These are phyloP conservation scores for Sminthurinus aureus DNA, from an alignment of 2,888 invertebrate species.

Conservation along the genomic window DNA sequence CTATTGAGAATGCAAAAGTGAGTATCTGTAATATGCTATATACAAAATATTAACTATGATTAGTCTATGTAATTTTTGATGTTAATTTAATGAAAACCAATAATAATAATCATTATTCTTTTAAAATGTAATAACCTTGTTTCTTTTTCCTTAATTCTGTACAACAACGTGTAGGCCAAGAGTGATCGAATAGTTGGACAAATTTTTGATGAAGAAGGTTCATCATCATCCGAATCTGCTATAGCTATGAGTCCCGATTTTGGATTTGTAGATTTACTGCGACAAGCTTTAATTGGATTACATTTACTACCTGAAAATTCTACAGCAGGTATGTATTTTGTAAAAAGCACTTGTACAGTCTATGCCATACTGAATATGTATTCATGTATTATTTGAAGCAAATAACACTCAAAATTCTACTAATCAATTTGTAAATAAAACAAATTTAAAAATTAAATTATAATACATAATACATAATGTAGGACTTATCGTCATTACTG, in stretches of 20 bases:
- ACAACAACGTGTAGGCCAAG: conserved; percentile 23
- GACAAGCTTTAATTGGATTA: conserved; percentile 78
- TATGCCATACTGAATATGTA: no score
- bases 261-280: conserved; percentile 77
- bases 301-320: conserved; percentile 78
- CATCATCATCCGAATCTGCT: conserved; percentile 11
- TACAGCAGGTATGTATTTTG: conserved; percentile 72
- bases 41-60: no score
- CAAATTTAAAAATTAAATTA: background rate
- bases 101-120: background rate
- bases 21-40: background rate
- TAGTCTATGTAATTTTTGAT: no score
- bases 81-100: no score
- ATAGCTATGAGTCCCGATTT: conserved; percentile 72
- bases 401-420: no score
- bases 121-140: background rate
- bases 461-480: conserved; percentile 59
- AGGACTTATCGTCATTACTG: conserved; percentile 78
- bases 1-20: conserved; percentile 41
- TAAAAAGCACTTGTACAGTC: conserved; percentile 52
- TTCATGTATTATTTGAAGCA: no score
- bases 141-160: background rate
- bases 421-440: no score
- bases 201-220: conserved; percentile 41
- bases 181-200: conserved; percentile 37